These are phyloP conservation scores for Ceuthmochares aereus DNA, from an alignment of 2,113 vertebrate species.

Conservation along the genomic window DNA sequence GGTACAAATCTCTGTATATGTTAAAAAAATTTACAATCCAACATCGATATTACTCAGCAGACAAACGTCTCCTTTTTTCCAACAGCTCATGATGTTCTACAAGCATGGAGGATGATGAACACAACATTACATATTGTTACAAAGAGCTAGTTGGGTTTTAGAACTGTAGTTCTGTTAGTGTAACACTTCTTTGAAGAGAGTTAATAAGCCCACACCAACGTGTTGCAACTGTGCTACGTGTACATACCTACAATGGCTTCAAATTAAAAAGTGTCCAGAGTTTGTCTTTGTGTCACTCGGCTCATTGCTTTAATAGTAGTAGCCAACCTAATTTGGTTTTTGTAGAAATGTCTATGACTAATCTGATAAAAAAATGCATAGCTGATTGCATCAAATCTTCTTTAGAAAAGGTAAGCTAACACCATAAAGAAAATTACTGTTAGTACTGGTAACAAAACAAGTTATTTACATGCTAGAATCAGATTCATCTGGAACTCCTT, in stretches of 20 bases:
- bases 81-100: background rate
- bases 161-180: background rate
- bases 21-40: background rate
- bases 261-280: background rate
- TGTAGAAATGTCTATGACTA: background rate
- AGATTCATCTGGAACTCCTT: background rate
- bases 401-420: background rate
- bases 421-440: background rate
- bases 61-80: background rate
- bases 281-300: background rate
- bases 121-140: background rate
- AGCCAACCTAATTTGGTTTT: background rate
- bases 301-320: background rate
- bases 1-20: background rate
- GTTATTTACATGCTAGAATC: conserved; percentile 48
- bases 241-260: background rate
- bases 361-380: background rate
- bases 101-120: background rate
- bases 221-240: background rate
- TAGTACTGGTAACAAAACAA: background rate
- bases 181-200: background rate
- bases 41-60: background rate
- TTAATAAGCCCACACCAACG: background rate
- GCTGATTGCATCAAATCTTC: background rate
- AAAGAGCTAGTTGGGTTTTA: background rate